Conservation (phyloP, 2,113 vertebrate species). For the Oncorhynchus masou region DNA sequence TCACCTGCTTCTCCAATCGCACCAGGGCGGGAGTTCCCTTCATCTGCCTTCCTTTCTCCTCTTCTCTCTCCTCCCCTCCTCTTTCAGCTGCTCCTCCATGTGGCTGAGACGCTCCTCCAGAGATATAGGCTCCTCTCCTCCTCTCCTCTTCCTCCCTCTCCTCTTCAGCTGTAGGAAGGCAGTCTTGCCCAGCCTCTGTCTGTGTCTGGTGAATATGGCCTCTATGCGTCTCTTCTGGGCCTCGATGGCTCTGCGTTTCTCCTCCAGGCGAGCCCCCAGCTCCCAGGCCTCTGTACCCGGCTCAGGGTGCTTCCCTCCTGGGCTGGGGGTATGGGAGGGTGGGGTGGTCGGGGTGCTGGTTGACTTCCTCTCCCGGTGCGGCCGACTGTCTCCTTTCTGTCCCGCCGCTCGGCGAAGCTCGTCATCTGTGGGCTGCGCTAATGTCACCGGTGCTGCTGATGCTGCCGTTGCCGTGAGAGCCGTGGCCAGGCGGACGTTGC, state of each 20-base stretch:
- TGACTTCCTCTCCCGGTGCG: constrained; percentile 59
- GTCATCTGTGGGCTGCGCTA: constrained; percentile 81
- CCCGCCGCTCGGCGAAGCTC: constrained; percentile 78
- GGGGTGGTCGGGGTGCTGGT: constrained; percentile 45
- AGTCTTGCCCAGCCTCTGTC: constrained; percentile 85
- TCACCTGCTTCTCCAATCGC: constrained; percentile 81
- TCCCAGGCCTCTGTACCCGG: constrained; percentile 81
- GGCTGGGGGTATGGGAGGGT: constrained; percentile 62
- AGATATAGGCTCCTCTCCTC: constrained; percentile 45
- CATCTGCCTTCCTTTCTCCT: constrained; percentile 34
- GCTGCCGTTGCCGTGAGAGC: constrained; percentile 25
- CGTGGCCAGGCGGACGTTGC: constrained; percentile 57
- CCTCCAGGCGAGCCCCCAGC: constrained; percentile 84
- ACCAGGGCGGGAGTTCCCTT: constrained; percentile 29
- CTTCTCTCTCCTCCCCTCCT: too few relatives aligned
- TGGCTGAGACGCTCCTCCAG: constrained; percentile 75
- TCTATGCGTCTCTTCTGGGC: constrained; percentile 90
- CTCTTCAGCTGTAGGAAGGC: constrained; percentile 85
- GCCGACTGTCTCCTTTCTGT: constrained; percentile 57
- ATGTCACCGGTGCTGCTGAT: constrained; percentile 38
- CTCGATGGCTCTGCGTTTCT: constrained; percentile 89
- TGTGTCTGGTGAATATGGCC: constrained; percentile 89
- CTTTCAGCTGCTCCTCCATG: constrained; percentile 66
- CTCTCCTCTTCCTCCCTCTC: too few relatives aligned
- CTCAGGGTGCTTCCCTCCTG: constrained; percentile 67